These are phyloP conservation scores for Cebidichthys violaceus DNA, from an alignment of 2,113 vertebrate genomes.

Conservation along the genomic window DNA sequence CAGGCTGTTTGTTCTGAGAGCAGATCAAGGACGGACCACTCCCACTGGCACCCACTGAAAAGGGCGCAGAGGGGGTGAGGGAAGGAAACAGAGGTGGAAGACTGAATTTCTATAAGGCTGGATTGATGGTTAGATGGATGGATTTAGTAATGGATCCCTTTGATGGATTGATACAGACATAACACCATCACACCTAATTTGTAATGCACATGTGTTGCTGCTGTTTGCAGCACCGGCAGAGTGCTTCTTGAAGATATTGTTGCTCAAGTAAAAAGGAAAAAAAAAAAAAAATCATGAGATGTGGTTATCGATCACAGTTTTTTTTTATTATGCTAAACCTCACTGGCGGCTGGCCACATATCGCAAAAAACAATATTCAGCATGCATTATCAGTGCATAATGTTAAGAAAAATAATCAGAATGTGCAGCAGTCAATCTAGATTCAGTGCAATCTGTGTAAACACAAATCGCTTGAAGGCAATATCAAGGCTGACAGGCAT, in stretches of 20 bases:
- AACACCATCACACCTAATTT: conserved; percentile 17
- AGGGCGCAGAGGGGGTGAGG: conserved; percentile 8
- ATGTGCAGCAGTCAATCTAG: not conserved
- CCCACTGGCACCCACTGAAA: conserved; percentile 67
- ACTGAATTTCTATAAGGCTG: conserved; percentile 34
- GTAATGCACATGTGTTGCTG: conserved; percentile 13
- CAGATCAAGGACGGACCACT: conserved; percentile 81
- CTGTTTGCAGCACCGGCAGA: not conserved
- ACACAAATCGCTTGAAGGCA: conserved; percentile 1
- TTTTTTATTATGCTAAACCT: conserved; percentile 48
- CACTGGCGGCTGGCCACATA: conserved; percentile 13
- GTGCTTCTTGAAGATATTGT: not conserved
- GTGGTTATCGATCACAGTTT: conserved; percentile 38
- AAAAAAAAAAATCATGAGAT: conserved; percentile 31
- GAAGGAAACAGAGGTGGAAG: conserved; percentile 35
- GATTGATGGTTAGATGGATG: conserved; percentile 44
- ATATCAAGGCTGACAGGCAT: conserved; percentile 13
- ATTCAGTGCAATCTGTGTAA: conserved; percentile 3
- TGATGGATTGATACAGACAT: conserved; percentile 28
- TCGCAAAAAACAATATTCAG: not conserved
- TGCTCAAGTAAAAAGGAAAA: not conserved
- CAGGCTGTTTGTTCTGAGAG: conserved; percentile 82
- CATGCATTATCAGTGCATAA: conserved; percentile 31
- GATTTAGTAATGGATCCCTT: conserved; percentile 38
- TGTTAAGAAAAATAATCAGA: conserved; percentile 6